Base-by-base conservation (phyloP, 2,888 invertebrate species). In the Caradrina kadenii region DNA sequence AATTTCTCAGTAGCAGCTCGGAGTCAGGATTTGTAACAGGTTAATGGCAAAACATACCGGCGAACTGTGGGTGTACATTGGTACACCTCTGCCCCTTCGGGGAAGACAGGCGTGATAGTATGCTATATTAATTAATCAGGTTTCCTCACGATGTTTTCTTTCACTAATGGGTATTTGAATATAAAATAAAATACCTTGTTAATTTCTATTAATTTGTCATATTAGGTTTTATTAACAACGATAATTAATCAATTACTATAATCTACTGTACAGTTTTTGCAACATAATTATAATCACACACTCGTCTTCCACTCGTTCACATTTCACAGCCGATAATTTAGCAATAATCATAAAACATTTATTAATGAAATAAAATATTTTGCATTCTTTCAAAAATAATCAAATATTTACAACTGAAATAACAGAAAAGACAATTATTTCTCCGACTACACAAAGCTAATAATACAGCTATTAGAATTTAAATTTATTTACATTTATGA, bases 291-390 rank as follows among this genome's bases (percentile, higher is more conserved):
- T n/a, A 69, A 56, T 39, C 53, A 60, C 60, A 39, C 63, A 74
- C 11, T 48, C 31, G 5, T 61, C 73, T 54, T 42, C 7, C 26
- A 63, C 58, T 58, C 56, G 13, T 68, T 68, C 42, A 49, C 17
- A 63, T 56, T 78, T 78, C 77, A 78, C 77, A 78, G 77, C 77
- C 79, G 35, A 74, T 77, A 54, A 48, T 63, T 55, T 21, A 64
- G 31, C 54, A 42, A 55, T 35, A 65, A 49, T 73, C 59, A 73
- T 26, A 69, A 61, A 65, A 59, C 21, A 54, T 52, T 50, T 26
- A 52, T 26, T 3, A 60, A 50, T 60, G 19, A 67, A 77, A 53
- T 58, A 52, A 64, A 50, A 42, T 42, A 42, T 42, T 4, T 17
- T 45, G 19, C 22, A 19, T 31, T 45, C 10, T 35, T 31, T 0